phyloP scores from a whole-genome alignment of 2,888 invertebrate species.

The Cephus pulcher region DNA sequence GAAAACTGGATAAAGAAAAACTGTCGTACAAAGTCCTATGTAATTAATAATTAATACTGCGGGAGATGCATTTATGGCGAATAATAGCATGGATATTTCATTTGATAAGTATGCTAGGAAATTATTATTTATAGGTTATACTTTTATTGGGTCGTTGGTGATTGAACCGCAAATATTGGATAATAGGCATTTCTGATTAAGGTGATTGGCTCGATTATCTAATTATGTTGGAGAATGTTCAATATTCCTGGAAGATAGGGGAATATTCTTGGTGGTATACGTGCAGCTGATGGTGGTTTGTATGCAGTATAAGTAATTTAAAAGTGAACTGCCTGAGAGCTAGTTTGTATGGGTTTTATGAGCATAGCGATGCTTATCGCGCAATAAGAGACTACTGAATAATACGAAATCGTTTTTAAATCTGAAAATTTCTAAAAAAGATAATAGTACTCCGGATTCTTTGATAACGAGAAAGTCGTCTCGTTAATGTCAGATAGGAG shows the following conservation, averaged over 20 bases:
- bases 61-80: neutral
- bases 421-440: neutral
- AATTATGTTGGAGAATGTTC: neutral
- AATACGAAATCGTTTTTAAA: neutral
- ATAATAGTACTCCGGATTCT: neutral
- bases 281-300: neutral
- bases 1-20: neutral
- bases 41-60: neutral
- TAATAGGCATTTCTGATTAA: neutral
- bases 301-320: neutral
- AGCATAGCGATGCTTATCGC: neutral
- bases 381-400: too few species aligned
- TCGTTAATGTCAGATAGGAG: constrained; percentile 1
- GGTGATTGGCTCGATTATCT: neutral
- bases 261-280: neutral
- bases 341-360: neutral
- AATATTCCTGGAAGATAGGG: neutral
- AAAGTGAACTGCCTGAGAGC: neutral
- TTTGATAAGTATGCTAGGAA: neutral
- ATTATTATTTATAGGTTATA: neutral
- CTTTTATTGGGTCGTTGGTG: neutral
- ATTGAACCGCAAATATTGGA: neutral
- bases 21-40: neutral
- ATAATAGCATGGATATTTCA: neutral
- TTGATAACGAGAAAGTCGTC: constrained; percentile 6